phyloP scores from a whole-genome alignment of 2,113 vertebrate species.

The Upupa epops region DNA sequence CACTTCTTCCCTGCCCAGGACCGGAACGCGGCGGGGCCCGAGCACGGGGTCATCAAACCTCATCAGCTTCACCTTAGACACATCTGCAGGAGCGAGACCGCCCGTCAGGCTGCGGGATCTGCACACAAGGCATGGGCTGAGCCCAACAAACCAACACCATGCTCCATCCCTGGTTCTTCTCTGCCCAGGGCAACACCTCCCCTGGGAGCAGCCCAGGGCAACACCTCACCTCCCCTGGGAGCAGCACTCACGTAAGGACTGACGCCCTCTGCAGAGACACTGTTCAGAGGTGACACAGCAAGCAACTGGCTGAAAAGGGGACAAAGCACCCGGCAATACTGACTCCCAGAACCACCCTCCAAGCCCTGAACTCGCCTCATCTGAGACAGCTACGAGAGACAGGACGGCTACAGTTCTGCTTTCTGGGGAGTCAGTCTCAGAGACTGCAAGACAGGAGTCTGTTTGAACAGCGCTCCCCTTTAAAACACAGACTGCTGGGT shows the following conservation, averaged over 20 bases:
- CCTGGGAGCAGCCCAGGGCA: not conserved
- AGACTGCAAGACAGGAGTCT: not conserved
- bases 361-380: not conserved
- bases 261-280: not conserved
- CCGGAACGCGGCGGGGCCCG: slow-evolving; percentile 88
- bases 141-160: not conserved
- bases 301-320: not conserved
- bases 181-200: not conserved
- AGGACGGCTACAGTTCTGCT: not conserved
- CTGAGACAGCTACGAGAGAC: not conserved
- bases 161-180: not conserved
- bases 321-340: not conserved
- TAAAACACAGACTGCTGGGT: not conserved
- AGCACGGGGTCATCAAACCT: slow-evolving; percentile 90
- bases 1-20: slow-evolving; percentile 85
- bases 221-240: accelerated
- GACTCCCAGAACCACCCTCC: accelerated
- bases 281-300: not conserved
- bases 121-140: not conserved
- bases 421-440: not conserved
- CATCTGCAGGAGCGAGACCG: slow-evolving; percentile 63
- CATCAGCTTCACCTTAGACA: slow-evolving; percentile 93
- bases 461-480: not conserved
- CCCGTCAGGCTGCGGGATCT: not conserved
- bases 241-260: accelerated